A percentile compares a stretch with the other conserved stretches of the same genome.
Conservation (phyloP, 2,113 vertebrate genomes). For the Hippotragus niger region DNA sequence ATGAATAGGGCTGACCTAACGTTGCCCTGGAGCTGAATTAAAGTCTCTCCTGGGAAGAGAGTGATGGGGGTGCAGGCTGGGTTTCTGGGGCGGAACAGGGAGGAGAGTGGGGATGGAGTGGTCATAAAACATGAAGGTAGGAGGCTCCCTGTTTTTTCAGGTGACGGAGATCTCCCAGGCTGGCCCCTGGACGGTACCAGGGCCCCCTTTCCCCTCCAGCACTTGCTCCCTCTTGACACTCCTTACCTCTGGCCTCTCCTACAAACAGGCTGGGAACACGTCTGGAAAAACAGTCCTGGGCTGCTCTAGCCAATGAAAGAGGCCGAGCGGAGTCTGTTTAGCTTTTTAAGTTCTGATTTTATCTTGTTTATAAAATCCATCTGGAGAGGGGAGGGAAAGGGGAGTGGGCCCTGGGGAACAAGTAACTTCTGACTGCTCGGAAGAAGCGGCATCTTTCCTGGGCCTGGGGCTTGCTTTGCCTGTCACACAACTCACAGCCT, state of each 20-base stretch:
- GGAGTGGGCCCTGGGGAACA: background rate
- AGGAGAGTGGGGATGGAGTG: background rate
- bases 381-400: background rate
- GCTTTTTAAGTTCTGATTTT: constrained; percentile 31
- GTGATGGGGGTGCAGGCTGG: background rate
- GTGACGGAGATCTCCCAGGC: background rate
- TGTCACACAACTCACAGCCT: rapidly evolving
- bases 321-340: background rate
- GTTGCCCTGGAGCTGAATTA: background rate
- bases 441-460: background rate
- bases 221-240: background rate
- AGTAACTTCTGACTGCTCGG: background rate
- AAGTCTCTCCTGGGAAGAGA: background rate
- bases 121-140: background rate
- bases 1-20: background rate
- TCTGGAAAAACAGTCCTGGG: constrained; percentile 19
- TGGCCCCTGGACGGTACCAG: rapidly evolving
- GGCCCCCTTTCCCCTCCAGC: background rate
- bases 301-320: background rate
- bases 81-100: background rate
- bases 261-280: background rate
- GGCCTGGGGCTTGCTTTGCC: background rate
- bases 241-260: background rate
- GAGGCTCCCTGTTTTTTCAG: background rate
- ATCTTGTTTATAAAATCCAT: constrained; percentile 53